Percentiles rank a stretch among this genome's conserved stretches.
These are phyloP conservation scores for Tenthredo notha DNA, from an alignment of 2,888 invertebrate genomes.

Conservation along the genomic window DNA sequence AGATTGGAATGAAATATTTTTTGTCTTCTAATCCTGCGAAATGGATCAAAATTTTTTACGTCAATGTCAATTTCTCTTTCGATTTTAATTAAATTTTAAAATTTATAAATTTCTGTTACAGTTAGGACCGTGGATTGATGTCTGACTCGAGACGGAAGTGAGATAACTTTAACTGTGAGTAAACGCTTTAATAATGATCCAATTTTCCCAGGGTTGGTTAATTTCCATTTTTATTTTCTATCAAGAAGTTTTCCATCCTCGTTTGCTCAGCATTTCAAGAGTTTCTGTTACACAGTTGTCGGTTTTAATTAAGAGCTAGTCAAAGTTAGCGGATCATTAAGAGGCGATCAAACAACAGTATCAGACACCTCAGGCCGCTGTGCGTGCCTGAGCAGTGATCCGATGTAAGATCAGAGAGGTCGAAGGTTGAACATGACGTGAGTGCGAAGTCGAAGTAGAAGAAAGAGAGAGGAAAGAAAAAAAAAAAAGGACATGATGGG, in stretches of 20 bases:
- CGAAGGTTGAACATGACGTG: not conserved
- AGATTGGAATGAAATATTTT: no score
- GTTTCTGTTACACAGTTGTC: not conserved
- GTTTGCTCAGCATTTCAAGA: not conserved
- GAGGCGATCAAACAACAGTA: conserved; percentile 14
- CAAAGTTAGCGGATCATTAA: conserved; percentile 9
- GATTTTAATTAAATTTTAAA: not conserved
- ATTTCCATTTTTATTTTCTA: not conserved
- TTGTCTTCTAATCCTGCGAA: no score
- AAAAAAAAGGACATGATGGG: not conserved
- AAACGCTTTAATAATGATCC: not conserved
- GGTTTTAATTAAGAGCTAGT: conserved; percentile 5
- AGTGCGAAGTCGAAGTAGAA: not conserved
- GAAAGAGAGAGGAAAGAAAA: not conserved
- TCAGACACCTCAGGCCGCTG: not conserved
- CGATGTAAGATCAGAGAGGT: conserved; percentile 5
- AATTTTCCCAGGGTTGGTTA: not conserved
- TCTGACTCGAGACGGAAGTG: not conserved
- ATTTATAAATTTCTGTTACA: not conserved
- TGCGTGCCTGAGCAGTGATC: not conserved
- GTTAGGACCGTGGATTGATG: not conserved
- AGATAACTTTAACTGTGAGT: not conserved
- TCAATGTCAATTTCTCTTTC: no score
- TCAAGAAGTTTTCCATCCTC: not conserved
- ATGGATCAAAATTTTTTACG: no score